Conservation (phyloP, 2,113 vertebrate species). For the Catagonus wagneri region DNA sequence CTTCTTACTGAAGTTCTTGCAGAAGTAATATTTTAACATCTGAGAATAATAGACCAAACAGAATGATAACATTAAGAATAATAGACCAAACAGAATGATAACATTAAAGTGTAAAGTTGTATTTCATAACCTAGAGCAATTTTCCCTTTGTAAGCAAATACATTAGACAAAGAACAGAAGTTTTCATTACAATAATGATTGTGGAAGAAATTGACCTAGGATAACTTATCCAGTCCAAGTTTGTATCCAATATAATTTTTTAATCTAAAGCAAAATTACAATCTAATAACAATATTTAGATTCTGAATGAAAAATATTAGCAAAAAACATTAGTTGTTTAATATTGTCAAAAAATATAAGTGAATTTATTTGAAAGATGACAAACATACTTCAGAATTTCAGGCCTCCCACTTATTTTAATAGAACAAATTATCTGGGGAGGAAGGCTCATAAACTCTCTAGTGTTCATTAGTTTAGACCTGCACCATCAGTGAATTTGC, state of each 20-base stretch:
- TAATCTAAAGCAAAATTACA: slow-evolving; percentile 38
- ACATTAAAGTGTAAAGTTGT: not conserved
- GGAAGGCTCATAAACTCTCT: not conserved
- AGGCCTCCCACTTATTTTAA: not conserved
- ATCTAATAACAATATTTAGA: not conserved
- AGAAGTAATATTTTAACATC: slow-evolving; percentile 17
- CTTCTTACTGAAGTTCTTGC: not conserved
- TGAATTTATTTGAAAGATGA: not conserved
- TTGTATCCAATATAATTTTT: not conserved
- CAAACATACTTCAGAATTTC: not conserved
- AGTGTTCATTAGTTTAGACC: not conserved
- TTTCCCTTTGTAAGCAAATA: not conserved
- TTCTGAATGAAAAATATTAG: slow-evolving; percentile 13
- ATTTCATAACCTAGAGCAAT: not conserved
- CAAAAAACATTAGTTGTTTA: slow-evolving; percentile 3
- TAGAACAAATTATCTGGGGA: not conserved
- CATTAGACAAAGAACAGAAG: not conserved
- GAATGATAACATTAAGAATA: not conserved
- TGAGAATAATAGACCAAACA: not conserved
- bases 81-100: not conserved
- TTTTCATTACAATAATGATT: not conserved
- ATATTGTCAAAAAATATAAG: not conserved
- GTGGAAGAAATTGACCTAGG: not conserved
- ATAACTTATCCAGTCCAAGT: not conserved
- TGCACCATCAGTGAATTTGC: not conserved